Evolutionary conservation across 2,113 vertebrate genomes (phyloP), one percentile per base, ranked within the genome.

Genomic region (Narcine bancroftii): DNA sequence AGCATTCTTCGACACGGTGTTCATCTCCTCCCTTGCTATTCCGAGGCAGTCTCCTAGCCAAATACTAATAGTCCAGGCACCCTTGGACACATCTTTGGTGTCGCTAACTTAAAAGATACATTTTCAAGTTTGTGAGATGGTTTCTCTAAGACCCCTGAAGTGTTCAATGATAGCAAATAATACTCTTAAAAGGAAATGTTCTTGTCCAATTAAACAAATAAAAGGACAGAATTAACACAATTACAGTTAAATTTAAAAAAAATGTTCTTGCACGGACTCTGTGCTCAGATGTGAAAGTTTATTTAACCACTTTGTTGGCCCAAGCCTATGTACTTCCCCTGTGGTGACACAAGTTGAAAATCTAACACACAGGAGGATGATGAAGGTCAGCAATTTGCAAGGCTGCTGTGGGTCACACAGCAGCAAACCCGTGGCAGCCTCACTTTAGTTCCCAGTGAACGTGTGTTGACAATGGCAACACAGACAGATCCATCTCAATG

Each of bases 281-380:
- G 7, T 29, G 65, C 24, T 6, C 24, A 21, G 89, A 65, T 87
- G 42, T 69, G 63, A 39, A 42, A 91, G 65, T 36, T 91, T 91
- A 91, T 26, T 33, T 47, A 66, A 91, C 89, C 17, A 21, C 89
- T 69, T 69, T 91, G 89, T 63, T 91, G 87, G 87, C 39, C 87
- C 17, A 10, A 45, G 36, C 39, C 87, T 39, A 17, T 45, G 13
- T 13, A 91, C 24, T 69, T 91, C 89, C 45, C 89, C 60, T 91
- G 89, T 69, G 63, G 39, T 45, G 89, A 66, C 89, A 56, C 85
- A 65, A 89, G 85, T 65, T 89, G 29, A 89, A 83, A 89, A 47
- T 91, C 36, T 47, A 91, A 69, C 42, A 66, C 89, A 91, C 87
- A 26, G 39, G 60, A 91, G 87, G 87, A 7, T 39, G 65, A 66